Conservation (phyloP, 2,888 invertebrate genomes). For the Drosophila nigricruria region DNA sequence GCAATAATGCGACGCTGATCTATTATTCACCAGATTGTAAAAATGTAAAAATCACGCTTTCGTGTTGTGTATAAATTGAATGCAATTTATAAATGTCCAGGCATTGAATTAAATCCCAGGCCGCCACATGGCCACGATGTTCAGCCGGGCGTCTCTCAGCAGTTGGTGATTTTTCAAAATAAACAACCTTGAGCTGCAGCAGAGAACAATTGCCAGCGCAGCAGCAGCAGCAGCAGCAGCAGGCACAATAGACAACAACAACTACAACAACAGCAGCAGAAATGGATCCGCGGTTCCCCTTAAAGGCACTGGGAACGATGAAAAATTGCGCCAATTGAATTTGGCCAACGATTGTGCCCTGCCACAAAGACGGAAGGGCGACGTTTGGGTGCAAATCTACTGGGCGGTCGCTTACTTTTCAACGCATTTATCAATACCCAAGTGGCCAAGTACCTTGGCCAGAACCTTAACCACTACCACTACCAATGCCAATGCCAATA, state of each 20-base stretch:
- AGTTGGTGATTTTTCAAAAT: slow-evolving; percentile 80
- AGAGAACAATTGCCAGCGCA: slow-evolving; percentile 71
- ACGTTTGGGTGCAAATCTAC: slow-evolving; percentile 71
- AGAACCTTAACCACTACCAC: slow-evolving; percentile 17
- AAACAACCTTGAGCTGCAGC: slow-evolving; percentile 77
- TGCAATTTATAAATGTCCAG: slow-evolving; percentile 85
- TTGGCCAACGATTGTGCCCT: slow-evolving; percentile 76
- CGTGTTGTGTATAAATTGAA: slow-evolving; percentile 84
- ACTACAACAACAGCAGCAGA: slow-evolving; percentile 16
- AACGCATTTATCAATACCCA: slow-evolving; percentile 82
- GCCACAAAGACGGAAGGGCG: slow-evolving; percentile 44
- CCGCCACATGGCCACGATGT: slow-evolving; percentile 69
- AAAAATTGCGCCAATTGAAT: slow-evolving; percentile 84
- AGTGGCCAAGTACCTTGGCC: slow-evolving; percentile 57
- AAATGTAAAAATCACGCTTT: slow-evolving; percentile 82
- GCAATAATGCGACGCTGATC: slow-evolving; percentile 74
- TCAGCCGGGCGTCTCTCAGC: slow-evolving; percentile 27
- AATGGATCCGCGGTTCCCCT: slow-evolving; percentile 72
- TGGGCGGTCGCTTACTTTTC: slow-evolving; percentile 82
- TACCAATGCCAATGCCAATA: slow-evolving; percentile 8
- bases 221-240: slow-evolving; percentile 42
- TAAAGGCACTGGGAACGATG: slow-evolving; percentile 68
- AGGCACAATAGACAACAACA: slow-evolving; percentile 67
- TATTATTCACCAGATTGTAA: slow-evolving; percentile 80
- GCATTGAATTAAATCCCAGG: slow-evolving; percentile 81